Evolutionary conservation across 1,140 invertebrate genomes (phyloP).

Genomic region (Odontomachus brunneus): DNA sequence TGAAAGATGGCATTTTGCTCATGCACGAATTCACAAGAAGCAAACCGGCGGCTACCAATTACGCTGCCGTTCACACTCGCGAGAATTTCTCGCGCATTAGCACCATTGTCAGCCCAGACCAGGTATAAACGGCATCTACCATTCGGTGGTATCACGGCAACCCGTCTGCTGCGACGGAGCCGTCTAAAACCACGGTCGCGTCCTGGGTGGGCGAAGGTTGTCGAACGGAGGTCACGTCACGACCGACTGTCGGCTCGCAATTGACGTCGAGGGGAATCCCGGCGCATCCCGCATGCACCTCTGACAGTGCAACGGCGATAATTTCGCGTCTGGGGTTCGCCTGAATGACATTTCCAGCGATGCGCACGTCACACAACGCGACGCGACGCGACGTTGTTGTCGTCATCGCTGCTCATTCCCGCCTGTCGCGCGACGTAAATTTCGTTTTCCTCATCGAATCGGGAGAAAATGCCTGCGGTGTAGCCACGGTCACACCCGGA

Average conservation of each 20-base stretch:
- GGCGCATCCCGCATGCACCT: background rate
- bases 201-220: constrained; percentile 66
- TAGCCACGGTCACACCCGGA: constrained; percentile 34
- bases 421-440: constrained; percentile 19
- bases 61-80: constrained; percentile 39
- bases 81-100: constrained; percentile 44
- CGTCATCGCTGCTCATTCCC: background rate
- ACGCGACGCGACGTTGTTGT: constrained; percentile 1
- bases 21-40: constrained; percentile 35
- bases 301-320: constrained; percentile 23
- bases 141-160: constrained; percentile 62
- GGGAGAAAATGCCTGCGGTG: constrained; percentile 22
- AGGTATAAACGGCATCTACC: constrained; percentile 1
- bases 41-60: constrained; percentile 5
- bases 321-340: constrained; percentile 24
- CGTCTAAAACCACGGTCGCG: constrained; percentile 55
- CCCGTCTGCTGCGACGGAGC: background rate
- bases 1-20: no score
- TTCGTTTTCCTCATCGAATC: constrained; percentile 16
- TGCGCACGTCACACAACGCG: background rate
- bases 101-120: constrained; percentile 49
- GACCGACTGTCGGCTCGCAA: constrained; percentile 44
- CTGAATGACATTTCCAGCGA: constrained; percentile 18
- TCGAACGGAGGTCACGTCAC: constrained; percentile 60
- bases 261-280: constrained; percentile 18